Base-by-base conservation (phyloP, 2,888 invertebrate genomes). In the Erpobdella octoculata region DNA sequence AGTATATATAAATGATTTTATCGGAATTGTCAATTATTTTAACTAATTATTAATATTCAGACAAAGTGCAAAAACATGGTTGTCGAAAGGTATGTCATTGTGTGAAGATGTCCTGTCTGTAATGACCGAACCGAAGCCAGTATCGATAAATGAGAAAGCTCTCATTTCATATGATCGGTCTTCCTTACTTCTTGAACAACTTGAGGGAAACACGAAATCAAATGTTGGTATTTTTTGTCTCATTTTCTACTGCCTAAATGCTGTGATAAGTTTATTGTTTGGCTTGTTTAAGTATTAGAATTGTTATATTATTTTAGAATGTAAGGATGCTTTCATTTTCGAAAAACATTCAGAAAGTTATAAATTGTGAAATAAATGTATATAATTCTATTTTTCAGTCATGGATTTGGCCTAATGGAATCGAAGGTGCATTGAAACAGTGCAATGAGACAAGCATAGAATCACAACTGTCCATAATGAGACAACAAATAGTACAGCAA, bases 401-500 rank as follows among this genome's bases (percentile, higher is more conserved):
- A 2, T 71, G 76, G 65, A 53, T 79, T 61, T 48, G 79, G 62
- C 78, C 80, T 9, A 65, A 79, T 62, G 77, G 78, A 69, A 76
- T 76, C 28, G 76, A 76, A 53, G 28, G n/a, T 15, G 6, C 15
- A 28, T 25, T n/a, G n/a, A 53, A 53, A 28, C 53, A 53, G 28
- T 53, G 53, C 28, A 28, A 53, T n/a, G 53, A 28, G 15, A 28
- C 28, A 21, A 53, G 53, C 53, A 53, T 53, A 1, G 53, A 21
- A 21, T 53, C 53, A 25, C 53, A 53, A n/a, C 53, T 53, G 6
- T 53, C 53, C 53, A 53, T 53, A 21, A 53, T 79, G 46, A 74
- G 78, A 21, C 76, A 79, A 25, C 58, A 79, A 6, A 76, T 76
- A 36, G 73, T 79, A 18, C 80, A 80, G 71, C 75, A 76, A 58